phyloP scores from a whole-genome alignment of 37 sponge, comb jelly and placozoan genomes.

The Tethya wilhelma region DNA sequence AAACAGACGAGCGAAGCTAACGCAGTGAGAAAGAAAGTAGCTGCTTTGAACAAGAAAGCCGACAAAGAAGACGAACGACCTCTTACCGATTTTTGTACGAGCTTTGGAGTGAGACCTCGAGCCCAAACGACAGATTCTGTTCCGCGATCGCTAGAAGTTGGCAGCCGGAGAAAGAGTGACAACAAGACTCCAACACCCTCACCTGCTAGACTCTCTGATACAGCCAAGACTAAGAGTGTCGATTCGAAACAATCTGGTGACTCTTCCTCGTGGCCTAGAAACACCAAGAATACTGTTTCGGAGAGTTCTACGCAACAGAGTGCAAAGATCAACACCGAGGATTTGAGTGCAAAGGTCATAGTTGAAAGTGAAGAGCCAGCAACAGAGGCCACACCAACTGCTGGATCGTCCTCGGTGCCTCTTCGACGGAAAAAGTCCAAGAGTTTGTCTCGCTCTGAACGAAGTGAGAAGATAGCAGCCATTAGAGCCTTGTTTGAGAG shows the following conservation, averaged over 20 bases:
- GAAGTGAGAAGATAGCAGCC: conserved; percentile 6
- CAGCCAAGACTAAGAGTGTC: neutral
- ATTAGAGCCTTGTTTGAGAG: conserved; percentile 18
- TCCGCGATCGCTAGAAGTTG: too few species aligned
- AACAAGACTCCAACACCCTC: too few species aligned
- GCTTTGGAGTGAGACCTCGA: conserved; percentile 2
- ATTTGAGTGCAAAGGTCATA: neutral
- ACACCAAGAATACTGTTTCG: too few species aligned
- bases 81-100: neutral
- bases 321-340: too few species aligned
- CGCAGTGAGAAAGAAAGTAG: conserved; percentile 13
- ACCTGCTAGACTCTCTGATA: neutral
- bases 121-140: neutral
- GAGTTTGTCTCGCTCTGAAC: neutral
- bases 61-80: neutral
- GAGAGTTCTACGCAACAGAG: too few species aligned
- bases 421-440: neutral
- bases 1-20: neutral
- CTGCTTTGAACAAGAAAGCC: conserved; percentile 19
- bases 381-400: too few species aligned
- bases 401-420: neutral
- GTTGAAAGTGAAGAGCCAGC: neutral
- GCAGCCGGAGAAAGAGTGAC: too few species aligned
- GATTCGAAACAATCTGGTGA: too few species aligned
- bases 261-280: too few species aligned